A percentile compares a stretch with the other conserved stretches of the same genome.
These are phyloP conservation scores for Lithosia quadra DNA, from an alignment of 2,888 invertebrate species.

Conservation along the genomic window DNA sequence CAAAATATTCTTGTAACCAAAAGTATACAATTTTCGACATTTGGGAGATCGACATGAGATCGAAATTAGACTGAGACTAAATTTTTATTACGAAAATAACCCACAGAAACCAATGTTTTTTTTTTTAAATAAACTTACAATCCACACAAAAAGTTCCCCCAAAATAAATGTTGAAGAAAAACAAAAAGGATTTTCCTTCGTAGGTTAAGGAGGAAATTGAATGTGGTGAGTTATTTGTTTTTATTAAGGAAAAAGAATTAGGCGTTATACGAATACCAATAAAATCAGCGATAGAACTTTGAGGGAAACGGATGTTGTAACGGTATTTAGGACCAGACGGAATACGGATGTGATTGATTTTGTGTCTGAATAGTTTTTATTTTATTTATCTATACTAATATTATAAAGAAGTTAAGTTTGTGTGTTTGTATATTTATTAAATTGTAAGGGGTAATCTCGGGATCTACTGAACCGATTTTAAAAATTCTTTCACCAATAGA, in stretches of 20 bases:
- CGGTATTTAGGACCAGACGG: neutral
- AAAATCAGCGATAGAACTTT: conserved; percentile 9
- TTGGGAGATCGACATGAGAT: no score
- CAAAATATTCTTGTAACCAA: no score
- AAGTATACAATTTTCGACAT: no score
- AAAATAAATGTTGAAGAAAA: conserved; percentile 34
- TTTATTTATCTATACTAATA: no score
- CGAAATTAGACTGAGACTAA: no score
- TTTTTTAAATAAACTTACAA: neutral
- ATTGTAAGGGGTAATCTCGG: no score
- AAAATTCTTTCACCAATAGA: no score
- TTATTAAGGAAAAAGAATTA: conserved; percentile 27
- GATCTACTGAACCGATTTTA: no score
- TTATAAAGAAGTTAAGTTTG: no score
- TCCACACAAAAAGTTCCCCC: conserved; percentile 5
- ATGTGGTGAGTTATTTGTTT: conserved; percentile 30
- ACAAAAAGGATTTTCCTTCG: conserved; percentile 26
- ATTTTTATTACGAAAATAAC: no score
- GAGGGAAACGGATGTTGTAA: neutral
- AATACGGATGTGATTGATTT: neutral
- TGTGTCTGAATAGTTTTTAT: neutral
- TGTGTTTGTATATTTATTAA: no score
- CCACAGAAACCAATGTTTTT: neutral
- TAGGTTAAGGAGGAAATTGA: conserved; percentile 29
- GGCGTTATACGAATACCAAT: conserved; percentile 3